These are phyloP conservation scores for Drosophila paranaensis DNA, from an alignment of 2,888 invertebrate genomes.

Conservation along the genomic window DNA sequence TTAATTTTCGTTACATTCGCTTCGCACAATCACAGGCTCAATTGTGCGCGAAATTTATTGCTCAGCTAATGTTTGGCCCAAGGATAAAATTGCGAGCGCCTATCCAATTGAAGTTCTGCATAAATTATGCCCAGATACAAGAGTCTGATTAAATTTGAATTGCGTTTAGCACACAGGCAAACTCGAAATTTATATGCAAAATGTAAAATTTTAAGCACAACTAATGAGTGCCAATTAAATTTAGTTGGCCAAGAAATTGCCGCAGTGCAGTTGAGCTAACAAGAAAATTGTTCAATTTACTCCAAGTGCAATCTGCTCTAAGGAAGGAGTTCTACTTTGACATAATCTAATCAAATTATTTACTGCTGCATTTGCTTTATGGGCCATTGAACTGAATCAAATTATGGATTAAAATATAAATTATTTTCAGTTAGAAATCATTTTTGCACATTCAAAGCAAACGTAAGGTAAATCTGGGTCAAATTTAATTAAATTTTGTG, in stretches of 20 bases:
- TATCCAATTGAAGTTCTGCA: slow-evolving; percentile 50
- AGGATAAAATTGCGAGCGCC: slow-evolving; percentile 58
- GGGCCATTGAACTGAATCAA: not conserved
- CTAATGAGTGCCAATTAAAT: slow-evolving; percentile 57
- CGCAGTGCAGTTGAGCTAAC: slow-evolving; percentile 39
- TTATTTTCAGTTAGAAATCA: not conserved
- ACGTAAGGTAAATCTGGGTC: not conserved
- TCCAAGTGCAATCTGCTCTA: not conserved
- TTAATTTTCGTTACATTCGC: slow-evolving; percentile 74
- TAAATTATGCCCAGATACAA: slow-evolving; percentile 61
- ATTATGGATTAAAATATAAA: not conserved
- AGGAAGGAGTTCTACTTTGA: not conserved
- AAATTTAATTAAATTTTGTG: not conserved
- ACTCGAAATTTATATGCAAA: slow-evolving; percentile 32
- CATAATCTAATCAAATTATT: not conserved
- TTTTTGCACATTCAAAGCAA: not conserved
- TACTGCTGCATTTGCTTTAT: not conserved
- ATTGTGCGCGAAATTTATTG: slow-evolving; percentile 77
- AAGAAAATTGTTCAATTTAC: slow-evolving; percentile 16
- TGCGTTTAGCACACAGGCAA: slow-evolving; percentile 28
- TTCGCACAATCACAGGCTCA: slow-evolving; percentile 65
- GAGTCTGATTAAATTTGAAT: slow-evolving; percentile 57
- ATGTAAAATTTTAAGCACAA: slow-evolving; percentile 31
- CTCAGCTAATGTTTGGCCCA: slow-evolving; percentile 71
- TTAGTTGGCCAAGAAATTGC: slow-evolving; percentile 26